Evolutionary conservation across 2,113 vertebrate species (phyloP), one percentile per base, ranked within the genome.

Genomic region (Eleginops maclovinus): DNA sequence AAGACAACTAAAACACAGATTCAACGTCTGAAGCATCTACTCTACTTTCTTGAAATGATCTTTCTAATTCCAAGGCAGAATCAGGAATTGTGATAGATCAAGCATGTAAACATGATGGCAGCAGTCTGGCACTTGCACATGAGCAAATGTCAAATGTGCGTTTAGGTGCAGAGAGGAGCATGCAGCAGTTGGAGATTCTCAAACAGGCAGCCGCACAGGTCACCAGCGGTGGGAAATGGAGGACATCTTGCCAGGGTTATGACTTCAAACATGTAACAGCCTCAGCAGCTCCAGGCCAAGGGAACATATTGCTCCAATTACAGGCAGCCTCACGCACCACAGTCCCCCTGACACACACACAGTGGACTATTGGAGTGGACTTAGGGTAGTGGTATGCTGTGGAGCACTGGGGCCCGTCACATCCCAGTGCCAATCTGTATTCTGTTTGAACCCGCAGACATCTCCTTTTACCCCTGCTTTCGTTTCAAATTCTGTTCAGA

Each of bases 301-400:
- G 83, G 86, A 93, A 93, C 89, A 92, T 92, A 93, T 92, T 92
- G 90, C 80, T 89, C 91, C 93, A 94, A 93, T 94, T 94, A 94
- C 92, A 91, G 86, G 81, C 58, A 88, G 82, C 83, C 88, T 92
- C 90, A 89, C 70, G 70, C 84, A 85, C 87, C 65, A 59, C 59
- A 84, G 87, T 92, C 91, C 85, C 93, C 90, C 58, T 86, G 91
- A 90, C 86, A 90, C 90, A 73, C 90, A 73, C 73, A 81, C 87
- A 88, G 86, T 80, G 83, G 74, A 88, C 86, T 83, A 76, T 67
- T 92, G 88, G 85, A 94, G 90, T 91, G 85, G 90, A 90, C 91
- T 92, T 89, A 72, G 88, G 85, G 85, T 91, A 77, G 85, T 85
- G 87, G 83, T 85, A 74, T 89, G 88, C 79, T 86, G 84, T 58